Percentiles rank a stretch among this genome's conserved stretches.
These are phyloP conservation scores for Orgyia antiqua DNA, from an alignment of 2,888 invertebrate genomes.

Conservation along the genomic window DNA sequence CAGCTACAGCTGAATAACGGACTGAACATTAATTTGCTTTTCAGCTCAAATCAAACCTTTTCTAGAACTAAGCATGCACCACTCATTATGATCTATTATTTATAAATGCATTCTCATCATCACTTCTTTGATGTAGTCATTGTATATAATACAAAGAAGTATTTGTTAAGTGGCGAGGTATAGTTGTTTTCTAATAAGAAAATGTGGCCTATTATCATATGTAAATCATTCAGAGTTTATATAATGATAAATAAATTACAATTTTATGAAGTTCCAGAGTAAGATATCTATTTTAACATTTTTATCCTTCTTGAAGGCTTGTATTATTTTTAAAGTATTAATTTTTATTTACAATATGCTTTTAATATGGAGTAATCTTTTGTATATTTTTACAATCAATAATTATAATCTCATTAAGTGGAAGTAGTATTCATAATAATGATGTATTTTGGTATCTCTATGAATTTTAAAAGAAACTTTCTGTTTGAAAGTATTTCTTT, in stretches of 20 bases:
- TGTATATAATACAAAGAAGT: slow-evolving; percentile 66
- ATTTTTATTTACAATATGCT: slow-evolving; percentile 47
- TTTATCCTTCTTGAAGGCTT: slow-evolving; percentile 56
- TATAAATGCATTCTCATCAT: slow-evolving; percentile 50
- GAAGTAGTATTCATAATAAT: slow-evolving; percentile 19
- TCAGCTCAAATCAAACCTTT: slow-evolving; percentile 72
- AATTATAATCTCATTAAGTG: slow-evolving; percentile 28
- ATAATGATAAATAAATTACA: slow-evolving; percentile 39
- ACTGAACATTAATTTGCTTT: slow-evolving; percentile 47
- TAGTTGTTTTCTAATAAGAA: slow-evolving; percentile 47
- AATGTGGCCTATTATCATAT: slow-evolving; percentile 63
- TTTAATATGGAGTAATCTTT: slow-evolving; percentile 31
- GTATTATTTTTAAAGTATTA: slow-evolving; percentile 71
- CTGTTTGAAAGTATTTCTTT: slow-evolving; percentile 30
- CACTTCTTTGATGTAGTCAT: slow-evolving; percentile 67
- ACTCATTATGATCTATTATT: slow-evolving; percentile 63
- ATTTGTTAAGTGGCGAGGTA: slow-evolving; percentile 56
- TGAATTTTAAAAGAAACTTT: slow-evolving; percentile 13
- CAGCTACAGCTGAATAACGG: slow-evolving; percentile 55
- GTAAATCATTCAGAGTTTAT: slow-evolving; percentile 44
- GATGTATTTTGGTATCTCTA: slow-evolving; percentile 18
- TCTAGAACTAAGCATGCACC: slow-evolving; percentile 69
- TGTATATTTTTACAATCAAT: slow-evolving; percentile 22
- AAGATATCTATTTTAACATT: slow-evolving; percentile 62
- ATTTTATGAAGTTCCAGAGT: slow-evolving; percentile 57